Conservation (phyloP, 2,797 vertebrate genomes). For the Mionectes olivaceus region DNA sequence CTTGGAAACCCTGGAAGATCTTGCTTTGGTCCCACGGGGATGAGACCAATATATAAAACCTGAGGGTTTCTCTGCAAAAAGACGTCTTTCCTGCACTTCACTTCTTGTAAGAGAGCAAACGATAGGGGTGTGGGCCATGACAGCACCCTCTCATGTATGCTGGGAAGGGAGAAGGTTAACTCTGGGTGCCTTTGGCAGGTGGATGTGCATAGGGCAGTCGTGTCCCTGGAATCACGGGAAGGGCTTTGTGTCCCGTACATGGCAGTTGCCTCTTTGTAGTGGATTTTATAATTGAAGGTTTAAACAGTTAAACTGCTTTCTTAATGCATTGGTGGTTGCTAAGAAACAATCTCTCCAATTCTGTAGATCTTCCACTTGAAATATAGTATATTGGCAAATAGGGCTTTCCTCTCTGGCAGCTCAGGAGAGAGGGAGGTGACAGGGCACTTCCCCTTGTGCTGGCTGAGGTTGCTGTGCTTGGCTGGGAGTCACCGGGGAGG, state of each 20-base stretch:
- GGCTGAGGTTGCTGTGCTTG: background rate
- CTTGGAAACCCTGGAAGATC: background rate
- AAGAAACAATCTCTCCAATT: conserved; percentile 22
- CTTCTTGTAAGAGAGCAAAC: background rate
- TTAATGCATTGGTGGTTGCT: conserved; percentile 54
- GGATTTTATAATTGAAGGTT: background rate
- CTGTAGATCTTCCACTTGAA: conserved; percentile 17
- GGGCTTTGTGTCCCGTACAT: background rate
- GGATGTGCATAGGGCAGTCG: rapidly evolving
- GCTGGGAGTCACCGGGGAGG: background rate
- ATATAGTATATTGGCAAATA: background rate
- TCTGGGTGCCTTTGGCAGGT: background rate
- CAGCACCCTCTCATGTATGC: rapidly evolving
- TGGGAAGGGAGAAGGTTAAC: background rate
- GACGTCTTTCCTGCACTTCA: background rate
- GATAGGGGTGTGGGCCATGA: background rate
- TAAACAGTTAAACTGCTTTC: conserved; percentile 28
- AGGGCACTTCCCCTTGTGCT: rapidly evolving
- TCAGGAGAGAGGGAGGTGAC: background rate
- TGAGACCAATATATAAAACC: background rate
- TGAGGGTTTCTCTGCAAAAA: background rate
- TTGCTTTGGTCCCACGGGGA: background rate
- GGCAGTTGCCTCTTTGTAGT: background rate
- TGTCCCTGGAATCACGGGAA: rapidly evolving
- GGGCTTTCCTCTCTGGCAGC: background rate